Evolutionary conservation across 2,113 vertebrate species (phyloP), one percentile per base, ranked within the genome.

Genomic region (Crypturellus undulatus): DNA sequence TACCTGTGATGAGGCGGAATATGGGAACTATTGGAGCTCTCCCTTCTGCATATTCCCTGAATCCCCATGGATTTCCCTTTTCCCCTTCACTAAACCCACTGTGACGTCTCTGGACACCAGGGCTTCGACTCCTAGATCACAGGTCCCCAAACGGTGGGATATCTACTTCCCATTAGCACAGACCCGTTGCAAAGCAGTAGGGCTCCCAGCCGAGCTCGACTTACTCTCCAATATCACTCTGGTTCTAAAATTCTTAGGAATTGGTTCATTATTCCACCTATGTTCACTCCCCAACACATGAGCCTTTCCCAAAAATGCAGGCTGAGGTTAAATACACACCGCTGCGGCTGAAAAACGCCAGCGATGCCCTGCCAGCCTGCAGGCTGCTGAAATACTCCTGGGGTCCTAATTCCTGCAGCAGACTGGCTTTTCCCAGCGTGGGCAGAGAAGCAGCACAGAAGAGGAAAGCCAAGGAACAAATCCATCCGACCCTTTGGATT

Each of bases 301-400:
- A 56, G 32, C 42, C 28, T 36, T 49, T 36, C 30, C 87, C 52
- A 59, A 70, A 62, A 52, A 43, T 15, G 19, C 9, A 68, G 49
- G 60, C 36, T 71, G 21, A 30, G 32, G 43, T 16, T 14, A 19
- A 68, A 78, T 15, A 92, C 90, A 0, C 47, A 96, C 96, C 86
- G 0, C 4, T 32, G 10, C 3, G 91, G 80, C 28, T 94, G 80
- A 96, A 96, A 62, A 93, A 96, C 75, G 95, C 94, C 84, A 96
- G 24, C 69, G 92, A 96, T 24, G 96, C 45, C 88, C 32, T 93
- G 34, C 89, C 91, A 5, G 91, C 65, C 69, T 95, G 86, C 65
- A 95, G 20, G 26, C 25, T 47, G 3, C 91, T n/a, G 77, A 96
- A 96, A 80, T 96, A 96, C 21, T 68, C 77, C 73, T 89, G 95